Conservation (phyloP, 2,797 vertebrate species). For the Ptychobarbus kaznakovi region DNA sequence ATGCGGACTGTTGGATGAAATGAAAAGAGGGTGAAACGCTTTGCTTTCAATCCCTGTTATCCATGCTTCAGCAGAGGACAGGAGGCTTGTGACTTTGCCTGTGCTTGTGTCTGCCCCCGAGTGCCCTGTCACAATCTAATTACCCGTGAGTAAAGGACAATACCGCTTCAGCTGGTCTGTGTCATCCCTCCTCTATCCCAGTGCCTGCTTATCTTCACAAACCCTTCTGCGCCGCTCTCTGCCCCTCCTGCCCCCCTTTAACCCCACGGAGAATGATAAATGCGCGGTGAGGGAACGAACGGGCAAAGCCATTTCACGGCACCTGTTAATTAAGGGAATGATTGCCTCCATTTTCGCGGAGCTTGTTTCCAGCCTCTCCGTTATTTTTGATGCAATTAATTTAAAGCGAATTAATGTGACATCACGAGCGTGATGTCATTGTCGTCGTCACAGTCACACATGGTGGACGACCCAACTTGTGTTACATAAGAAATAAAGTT, state of each 20-base stretch:
- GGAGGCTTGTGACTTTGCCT: conserved; percentile 70
- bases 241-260: conserved; percentile 44
- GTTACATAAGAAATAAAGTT: conserved; percentile 28
- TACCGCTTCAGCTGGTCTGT: conserved; percentile 83
- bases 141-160: conserved; percentile 83
- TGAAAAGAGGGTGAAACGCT: conserved; percentile 31
- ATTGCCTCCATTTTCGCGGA: conserved; percentile 75
- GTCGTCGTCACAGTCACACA: conserved; percentile 10
- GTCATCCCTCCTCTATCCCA: conserved; percentile 77
- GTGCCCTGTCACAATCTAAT: conserved; percentile 80
- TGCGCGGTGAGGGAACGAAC: conserved; percentile 74
- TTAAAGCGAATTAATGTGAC: conserved; percentile 18
- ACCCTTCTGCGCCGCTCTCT: conserved; percentile 70
- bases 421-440: conserved; percentile 41
- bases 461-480: neutral
- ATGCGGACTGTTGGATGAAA: conserved; percentile 9
- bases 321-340: conserved; percentile 74
- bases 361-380: conserved; percentile 63
- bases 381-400: conserved; percentile 46
- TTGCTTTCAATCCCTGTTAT: conserved; percentile 64
- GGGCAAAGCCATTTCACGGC: conserved; percentile 79
- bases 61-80: conserved; percentile 46
- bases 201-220: conserved; percentile 82
- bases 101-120: conserved; percentile 72
- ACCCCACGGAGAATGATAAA: conserved; percentile 76